These are phyloP conservation scores for Diadumene lineata DNA, from an alignment of 92 coral and sea anemone genomes.

Conservation along the genomic window DNA sequence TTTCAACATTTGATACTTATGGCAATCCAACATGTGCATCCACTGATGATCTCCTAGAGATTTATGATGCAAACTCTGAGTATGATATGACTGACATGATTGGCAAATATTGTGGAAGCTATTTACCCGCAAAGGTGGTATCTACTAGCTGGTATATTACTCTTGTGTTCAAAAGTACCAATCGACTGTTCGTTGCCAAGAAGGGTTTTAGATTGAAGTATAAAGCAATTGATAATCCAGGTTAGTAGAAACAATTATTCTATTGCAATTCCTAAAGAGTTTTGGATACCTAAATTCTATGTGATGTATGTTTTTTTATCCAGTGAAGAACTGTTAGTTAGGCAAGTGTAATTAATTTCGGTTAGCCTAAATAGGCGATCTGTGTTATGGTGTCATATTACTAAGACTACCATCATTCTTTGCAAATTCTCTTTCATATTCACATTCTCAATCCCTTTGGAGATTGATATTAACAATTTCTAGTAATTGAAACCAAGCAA, in stretches of 20 bases:
- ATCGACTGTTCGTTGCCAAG: background rate
- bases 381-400: too few relatives aligned
- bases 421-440: too few relatives aligned
- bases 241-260: background rate
- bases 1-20: background rate
- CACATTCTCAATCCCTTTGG: too few relatives aligned
- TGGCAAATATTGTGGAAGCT: constrained; percentile 61
- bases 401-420: too few relatives aligned
- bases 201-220: background rate
- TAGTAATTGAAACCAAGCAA: too few relatives aligned
- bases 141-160: constrained; percentile 25
- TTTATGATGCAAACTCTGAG: background rate
- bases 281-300: too few relatives aligned
- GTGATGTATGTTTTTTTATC: background rate
- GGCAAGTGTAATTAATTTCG: too few relatives aligned
- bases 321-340: too few relatives aligned
- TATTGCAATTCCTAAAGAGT: too few relatives aligned
- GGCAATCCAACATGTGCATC: background rate
- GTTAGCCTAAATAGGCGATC: too few relatives aligned
- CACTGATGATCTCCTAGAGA: background rate
- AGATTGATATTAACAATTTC: too few relatives aligned
- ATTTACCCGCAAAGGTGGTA: constrained; percentile 49
- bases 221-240: constrained; percentile 1
- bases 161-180: constrained; percentile 29
- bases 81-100: constrained; percentile 42